Evolutionary conservation across 2,797 vertebrate genomes (phyloP).

Genomic region (Scolopax rusticola): DNA sequence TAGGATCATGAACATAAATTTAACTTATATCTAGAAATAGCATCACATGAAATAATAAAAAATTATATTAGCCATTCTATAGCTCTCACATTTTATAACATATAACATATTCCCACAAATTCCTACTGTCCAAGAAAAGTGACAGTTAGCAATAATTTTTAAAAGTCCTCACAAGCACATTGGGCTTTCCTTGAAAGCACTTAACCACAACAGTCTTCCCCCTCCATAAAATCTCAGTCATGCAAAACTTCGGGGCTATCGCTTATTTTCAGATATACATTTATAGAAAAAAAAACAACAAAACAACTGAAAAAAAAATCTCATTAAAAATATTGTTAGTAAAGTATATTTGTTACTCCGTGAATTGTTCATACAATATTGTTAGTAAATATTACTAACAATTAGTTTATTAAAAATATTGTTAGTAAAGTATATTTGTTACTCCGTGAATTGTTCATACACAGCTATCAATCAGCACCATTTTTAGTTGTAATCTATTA

Average conservation of each 20-base stretch:
- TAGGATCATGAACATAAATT: background rate
- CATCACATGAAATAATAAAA: background rate
- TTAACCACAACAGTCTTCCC: background rate
- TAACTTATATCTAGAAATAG: background rate
- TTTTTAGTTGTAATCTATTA: slow-evolving; percentile 51
- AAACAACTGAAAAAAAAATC: background rate
- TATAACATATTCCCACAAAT: background rate
- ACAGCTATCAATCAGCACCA: slow-evolving; percentile 24
- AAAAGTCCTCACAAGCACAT: background rate
- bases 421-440: background rate
- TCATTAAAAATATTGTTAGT: background rate
- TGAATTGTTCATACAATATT: background rate
- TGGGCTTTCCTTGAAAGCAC: background rate
- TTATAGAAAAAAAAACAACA: background rate
- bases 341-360: background rate
- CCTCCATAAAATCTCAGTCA: background rate
- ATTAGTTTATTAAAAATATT: background rate
- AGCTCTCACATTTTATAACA: background rate
- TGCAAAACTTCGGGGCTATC: background rate
- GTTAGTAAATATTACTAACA: background rate
- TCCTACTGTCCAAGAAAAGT: background rate
- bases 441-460: background rate
- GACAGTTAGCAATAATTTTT: background rate
- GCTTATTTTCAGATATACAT: background rate
- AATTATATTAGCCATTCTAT: background rate